Conservation (phyloP, 37 sponge, comb jelly and placozoan species). For the Geodia barretti region DNA sequence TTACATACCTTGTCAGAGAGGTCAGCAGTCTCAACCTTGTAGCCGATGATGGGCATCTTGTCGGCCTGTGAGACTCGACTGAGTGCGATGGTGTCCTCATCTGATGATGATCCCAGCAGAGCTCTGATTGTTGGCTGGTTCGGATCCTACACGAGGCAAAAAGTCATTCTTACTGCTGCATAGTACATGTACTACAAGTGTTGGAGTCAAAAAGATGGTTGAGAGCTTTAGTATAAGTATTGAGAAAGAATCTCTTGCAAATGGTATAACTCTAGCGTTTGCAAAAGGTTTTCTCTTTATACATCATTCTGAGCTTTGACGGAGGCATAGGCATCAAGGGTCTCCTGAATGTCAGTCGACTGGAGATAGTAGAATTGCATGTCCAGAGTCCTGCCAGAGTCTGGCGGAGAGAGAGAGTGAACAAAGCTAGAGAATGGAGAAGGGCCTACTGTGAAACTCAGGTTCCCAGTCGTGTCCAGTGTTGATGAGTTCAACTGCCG, state of each 20-base stretch:
- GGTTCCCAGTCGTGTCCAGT: slow-evolving; percentile 31
- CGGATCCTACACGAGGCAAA: slow-evolving; percentile 9
- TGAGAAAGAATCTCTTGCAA: too few species aligned
- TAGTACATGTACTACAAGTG: too few species aligned
- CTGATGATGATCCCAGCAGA: slow-evolving; percentile 27
- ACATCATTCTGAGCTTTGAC: background rate
- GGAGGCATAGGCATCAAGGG: background rate
- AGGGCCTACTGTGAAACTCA: slow-evolving; percentile 17
- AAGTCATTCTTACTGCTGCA: too few species aligned
- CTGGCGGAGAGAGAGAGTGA: too few species aligned
- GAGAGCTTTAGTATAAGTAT: background rate
- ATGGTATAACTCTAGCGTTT: too few species aligned
- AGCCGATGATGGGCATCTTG: slow-evolving; percentile 38
- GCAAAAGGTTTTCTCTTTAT: too few species aligned
- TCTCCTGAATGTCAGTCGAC: slow-evolving; percentile 13
- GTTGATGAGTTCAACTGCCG: slow-evolving; percentile 33
- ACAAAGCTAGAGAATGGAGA: too few species aligned
- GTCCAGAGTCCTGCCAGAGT: background rate
- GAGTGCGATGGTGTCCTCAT: slow-evolving; percentile 31
- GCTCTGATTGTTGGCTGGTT: background rate
- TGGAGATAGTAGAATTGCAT: background rate
- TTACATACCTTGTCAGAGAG: slow-evolving; percentile 24
- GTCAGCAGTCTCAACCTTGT: slow-evolving; percentile 12
- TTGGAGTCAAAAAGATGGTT: background rate
- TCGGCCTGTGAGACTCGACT: slow-evolving; percentile 27